Conservation (phyloP, 1,140 invertebrate genomes). For the Papilio helenus region DNA sequence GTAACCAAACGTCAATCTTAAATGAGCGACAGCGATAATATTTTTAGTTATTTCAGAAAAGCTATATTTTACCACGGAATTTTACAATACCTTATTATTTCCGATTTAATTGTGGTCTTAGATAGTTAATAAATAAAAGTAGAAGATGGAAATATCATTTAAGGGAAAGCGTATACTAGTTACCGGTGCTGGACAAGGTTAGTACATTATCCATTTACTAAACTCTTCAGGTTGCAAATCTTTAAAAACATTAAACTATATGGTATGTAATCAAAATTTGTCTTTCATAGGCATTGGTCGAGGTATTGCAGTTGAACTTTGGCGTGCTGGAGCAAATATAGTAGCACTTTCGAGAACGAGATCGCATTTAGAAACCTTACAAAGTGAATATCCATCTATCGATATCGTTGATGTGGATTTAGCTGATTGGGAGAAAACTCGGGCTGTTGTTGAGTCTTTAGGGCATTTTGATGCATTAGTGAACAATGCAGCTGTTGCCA, state of each 20-base stretch:
- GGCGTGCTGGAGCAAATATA: constrained; percentile 87
- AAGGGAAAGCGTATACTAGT: constrained; percentile 90
- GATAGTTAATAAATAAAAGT: constrained; percentile 21
- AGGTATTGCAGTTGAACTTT: constrained; percentile 86
- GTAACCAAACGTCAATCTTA: not conserved
- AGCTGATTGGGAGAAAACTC: constrained; percentile 89
- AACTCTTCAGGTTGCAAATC: not conserved
- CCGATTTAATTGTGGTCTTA: not conserved
- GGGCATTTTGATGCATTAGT: constrained; percentile 78
- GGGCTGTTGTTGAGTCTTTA: constrained; percentile 70
- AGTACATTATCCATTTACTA: constrained; percentile 42
- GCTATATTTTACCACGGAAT: not conserved
- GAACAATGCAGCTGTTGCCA: constrained; percentile 75
- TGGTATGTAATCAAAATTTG: constrained; percentile 10
- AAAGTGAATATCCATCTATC: constrained; percentile 86
- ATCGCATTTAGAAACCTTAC: constrained; percentile 86
- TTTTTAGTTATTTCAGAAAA: constrained; percentile 1
- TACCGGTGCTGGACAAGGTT: constrained; percentile 92
- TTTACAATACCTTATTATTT: not conserved
- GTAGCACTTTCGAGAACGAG: constrained; percentile 89
- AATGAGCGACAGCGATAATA: not conserved
- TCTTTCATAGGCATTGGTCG: constrained; percentile 88
- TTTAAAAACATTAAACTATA: constrained; percentile 38
- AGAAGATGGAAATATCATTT: constrained; percentile 84
- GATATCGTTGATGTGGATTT: constrained; percentile 88